phyloP scores from a whole-genome alignment of 2,888 invertebrate species.

The Trypoxylon attenuatum region DNA sequence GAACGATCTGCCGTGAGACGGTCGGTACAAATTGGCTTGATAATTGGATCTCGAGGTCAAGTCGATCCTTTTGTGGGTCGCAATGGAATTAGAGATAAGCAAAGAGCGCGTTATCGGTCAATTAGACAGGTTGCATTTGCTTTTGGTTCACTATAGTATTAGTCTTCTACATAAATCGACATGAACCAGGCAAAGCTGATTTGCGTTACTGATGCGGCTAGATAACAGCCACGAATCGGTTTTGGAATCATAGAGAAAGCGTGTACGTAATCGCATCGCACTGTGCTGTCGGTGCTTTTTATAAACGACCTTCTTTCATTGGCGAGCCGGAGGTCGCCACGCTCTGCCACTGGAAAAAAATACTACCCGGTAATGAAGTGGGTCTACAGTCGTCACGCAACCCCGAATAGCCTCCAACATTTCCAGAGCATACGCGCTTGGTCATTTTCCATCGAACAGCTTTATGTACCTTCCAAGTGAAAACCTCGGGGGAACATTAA shows the following conservation, averaged over 20 bases:
- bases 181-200: slow-evolving; percentile 3
- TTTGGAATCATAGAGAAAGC: slow-evolving; percentile 17
- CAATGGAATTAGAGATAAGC: no score
- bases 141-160: no score
- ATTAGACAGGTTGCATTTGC: neutral
- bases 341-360: neutral
- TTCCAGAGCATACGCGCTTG: no score
- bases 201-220: slow-evolving; percentile 1
- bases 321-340: slow-evolving; percentile 21
- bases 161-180: no score
- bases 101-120: neutral
- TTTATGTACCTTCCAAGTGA: no score
- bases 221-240: slow-evolving; percentile 4
- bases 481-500: no score
- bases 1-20: no score
- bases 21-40: neutral
- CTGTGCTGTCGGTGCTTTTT: slow-evolving; percentile 31
- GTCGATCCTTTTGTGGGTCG: neutral
- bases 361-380: neutral
- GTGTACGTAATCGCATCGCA: slow-evolving; percentile 34
- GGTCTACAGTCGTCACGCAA: neutral
- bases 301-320: slow-evolving; percentile 42
- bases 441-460: no score
- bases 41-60: neutral
- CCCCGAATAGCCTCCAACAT: no score